Evolutionary conservation across 2,888 invertebrate species (phyloP).

Genomic region (Cephus runcator): DNA sequence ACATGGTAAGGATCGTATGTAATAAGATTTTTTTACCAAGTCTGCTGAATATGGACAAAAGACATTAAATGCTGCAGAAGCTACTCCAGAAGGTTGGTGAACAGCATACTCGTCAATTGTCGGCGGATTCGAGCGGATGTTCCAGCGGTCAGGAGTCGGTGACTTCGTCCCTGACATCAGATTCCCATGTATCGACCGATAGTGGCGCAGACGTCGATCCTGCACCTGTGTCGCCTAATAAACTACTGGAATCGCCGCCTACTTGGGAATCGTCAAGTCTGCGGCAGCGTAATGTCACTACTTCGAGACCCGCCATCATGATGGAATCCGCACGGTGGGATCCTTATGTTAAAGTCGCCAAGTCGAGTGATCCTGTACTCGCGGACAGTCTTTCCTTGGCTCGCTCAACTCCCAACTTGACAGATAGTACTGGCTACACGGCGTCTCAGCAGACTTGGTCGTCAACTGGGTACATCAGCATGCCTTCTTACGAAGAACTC

Average conservation of each 20-base stretch:
- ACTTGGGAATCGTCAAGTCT: conserved; percentile 58
- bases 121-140: conserved; percentile 70
- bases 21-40: background rate
- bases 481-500: conserved; percentile 56
- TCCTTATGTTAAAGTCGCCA: conserved; percentile 56
- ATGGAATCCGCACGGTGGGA: conserved; percentile 51
- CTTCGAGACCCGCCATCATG: conserved; percentile 30
- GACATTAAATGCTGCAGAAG: conserved; percentile 42
- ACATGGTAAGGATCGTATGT: conserved; percentile 50
- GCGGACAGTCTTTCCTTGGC: conserved; percentile 56
- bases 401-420: conserved; percentile 60
- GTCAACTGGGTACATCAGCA: conserved; percentile 57
- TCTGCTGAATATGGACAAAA: background rate
- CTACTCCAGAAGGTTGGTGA: conserved; percentile 61
- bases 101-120: conserved; percentile 60
- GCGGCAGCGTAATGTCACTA: conserved; percentile 57
- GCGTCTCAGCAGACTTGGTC: conserved; percentile 57
- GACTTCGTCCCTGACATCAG: conserved; percentile 68
- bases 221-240: conserved; percentile 46
- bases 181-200: conserved; percentile 67
- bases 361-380: conserved; percentile 44
- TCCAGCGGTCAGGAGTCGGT: conserved; percentile 71
- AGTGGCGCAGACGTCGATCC: conserved; percentile 60
- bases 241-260: conserved; percentile 50
- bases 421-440: conserved; percentile 50